phyloP scores from a whole-genome alignment of 2,888 invertebrate species.

The Sminthurides aquaticus region DNA sequence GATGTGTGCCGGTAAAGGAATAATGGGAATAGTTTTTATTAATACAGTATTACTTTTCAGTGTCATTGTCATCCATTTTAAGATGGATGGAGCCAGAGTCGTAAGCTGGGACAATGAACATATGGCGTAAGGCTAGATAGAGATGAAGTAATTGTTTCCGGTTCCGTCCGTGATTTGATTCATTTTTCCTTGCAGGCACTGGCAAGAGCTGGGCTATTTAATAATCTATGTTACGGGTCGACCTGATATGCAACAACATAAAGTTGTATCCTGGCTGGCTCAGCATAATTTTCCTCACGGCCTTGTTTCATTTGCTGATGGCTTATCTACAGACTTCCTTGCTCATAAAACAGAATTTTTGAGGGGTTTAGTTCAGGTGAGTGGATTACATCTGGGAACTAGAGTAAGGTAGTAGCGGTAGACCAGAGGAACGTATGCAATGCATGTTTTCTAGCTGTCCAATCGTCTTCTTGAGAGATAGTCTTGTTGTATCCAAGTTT shows the following conservation, averaged over 20 bases:
- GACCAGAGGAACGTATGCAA: too few species aligned
- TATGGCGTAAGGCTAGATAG: too few species aligned
- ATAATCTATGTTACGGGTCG: constrained; percentile 96
- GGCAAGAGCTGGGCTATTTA: constrained; percentile 95
- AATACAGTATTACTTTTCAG: background rate
- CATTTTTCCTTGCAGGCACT: too few species aligned
- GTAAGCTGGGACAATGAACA: too few species aligned
- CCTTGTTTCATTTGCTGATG: constrained; percentile 94
- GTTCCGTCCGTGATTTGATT: too few species aligned
- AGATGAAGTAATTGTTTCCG: too few species aligned
- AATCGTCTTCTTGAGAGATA: too few species aligned
- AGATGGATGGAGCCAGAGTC: too few species aligned
- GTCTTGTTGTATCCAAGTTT: too few species aligned
- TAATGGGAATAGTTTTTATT: background rate
- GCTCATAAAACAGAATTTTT: constrained; percentile 91
- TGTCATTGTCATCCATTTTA: background rate
- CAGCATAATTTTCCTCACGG: constrained; percentile 99
- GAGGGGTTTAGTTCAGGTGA: constrained; percentile 70
- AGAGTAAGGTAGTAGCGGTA: too few species aligned
- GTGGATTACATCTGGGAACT: too few species aligned
- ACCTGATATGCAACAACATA: constrained; percentile 97
- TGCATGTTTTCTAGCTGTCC: too few species aligned
- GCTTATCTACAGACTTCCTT: constrained; percentile 90
- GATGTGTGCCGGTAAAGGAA: constrained; percentile 72
- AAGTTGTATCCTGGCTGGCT: constrained; percentile 94